phyloP scores from a whole-genome alignment of 2,113 vertebrate species.

The Bungarus multicinctus region DNA sequence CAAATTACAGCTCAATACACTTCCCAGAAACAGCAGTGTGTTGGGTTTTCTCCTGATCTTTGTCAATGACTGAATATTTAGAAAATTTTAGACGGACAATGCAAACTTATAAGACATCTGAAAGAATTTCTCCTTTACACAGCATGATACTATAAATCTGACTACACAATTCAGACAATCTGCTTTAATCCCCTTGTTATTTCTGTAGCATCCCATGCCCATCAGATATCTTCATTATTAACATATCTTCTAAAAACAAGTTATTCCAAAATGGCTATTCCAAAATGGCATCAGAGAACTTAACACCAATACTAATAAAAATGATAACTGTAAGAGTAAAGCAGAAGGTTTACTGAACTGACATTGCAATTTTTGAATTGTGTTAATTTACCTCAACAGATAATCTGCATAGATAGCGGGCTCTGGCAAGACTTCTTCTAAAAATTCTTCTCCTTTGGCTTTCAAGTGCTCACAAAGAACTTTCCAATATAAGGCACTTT shows the following conservation, averaged over 20 bases:
- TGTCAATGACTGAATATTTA: neutral
- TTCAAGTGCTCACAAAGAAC: conserved; percentile 88
- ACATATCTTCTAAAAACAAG: neutral
- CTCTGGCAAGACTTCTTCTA: conserved; percentile 88
- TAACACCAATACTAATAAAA: neutral
- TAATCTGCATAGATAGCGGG: conserved; percentile 85
- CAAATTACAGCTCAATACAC: neutral
- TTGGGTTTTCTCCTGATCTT: neutral
- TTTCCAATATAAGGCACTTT: conserved; percentile 88
- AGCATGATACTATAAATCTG: neutral
- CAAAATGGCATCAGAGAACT: neutral
- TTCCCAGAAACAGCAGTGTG: neutral
- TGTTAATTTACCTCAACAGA: conserved; percentile 78
- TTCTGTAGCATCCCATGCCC: neutral
- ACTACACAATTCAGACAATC: neutral
- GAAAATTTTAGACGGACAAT: neutral
- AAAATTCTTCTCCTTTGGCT: conserved; percentile 82
- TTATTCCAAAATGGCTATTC: neutral
- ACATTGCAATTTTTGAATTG: neutral
- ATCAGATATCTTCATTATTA: neutral
- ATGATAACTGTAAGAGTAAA: neutral
- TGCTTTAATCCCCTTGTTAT: neutral
- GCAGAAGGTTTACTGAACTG: neutral
- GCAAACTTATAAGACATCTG: neutral
- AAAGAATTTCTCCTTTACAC: neutral